Conservation (phyloP, 2,888 invertebrate species). For the Yponomeuta malinellus region DNA sequence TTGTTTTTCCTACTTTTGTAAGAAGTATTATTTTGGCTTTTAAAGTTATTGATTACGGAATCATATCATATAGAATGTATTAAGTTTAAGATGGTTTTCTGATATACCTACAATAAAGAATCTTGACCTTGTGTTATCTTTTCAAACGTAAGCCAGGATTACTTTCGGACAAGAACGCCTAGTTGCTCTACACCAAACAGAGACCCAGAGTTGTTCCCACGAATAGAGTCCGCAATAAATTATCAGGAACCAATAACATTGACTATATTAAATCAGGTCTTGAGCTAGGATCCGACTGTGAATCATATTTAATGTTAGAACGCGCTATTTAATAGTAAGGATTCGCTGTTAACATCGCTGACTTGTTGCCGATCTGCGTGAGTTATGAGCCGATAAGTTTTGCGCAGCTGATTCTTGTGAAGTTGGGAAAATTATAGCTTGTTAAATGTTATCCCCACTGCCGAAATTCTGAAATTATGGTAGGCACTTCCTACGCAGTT, state of each 20-base stretch:
- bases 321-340: conserved; percentile 9
- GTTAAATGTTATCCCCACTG: background rate
- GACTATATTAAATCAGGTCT: conserved; percentile 64
- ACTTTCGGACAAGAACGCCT: background rate
- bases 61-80: too few relatives aligned
- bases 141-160: background rate
- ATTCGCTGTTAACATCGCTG: conserved; percentile 5
- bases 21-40: too few relatives aligned
- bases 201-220: conserved; percentile 47
- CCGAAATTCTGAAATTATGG: background rate
- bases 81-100: too few relatives aligned
- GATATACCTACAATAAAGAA: too few relatives aligned
- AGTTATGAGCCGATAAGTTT: background rate
- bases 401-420: background rate
- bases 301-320: conserved; percentile 42
- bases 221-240: conserved; percentile 56
- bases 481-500: too few relatives aligned
- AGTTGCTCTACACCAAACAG: background rate
- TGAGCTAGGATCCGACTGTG: conserved; percentile 38
- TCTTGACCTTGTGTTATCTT: too few relatives aligned
- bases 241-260: conserved; percentile 64
- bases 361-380: background rate
- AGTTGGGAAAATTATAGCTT: background rate
- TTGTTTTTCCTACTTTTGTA: too few relatives aligned
- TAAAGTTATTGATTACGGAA: too few relatives aligned